Percentiles rank a stretch among this genome's conserved stretches.
These are phyloP conservation scores for Tachuris rubrigastra DNA, from an alignment of 2,113 vertebrate genomes.

Conservation along the genomic window DNA sequence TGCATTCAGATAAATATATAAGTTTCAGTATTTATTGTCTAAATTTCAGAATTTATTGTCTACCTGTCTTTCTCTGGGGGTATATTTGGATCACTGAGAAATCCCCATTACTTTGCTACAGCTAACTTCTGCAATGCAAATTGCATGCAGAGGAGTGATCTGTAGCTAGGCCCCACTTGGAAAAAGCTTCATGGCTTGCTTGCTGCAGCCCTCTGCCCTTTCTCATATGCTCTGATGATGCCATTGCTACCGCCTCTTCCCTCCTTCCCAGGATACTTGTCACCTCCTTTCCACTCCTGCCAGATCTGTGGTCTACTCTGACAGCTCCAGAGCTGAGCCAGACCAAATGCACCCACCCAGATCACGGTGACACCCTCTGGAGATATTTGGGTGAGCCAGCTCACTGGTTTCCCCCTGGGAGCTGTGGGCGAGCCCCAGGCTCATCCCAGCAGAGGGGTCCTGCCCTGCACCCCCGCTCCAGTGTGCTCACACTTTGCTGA, in stretches of 20 bases:
- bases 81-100: not conserved
- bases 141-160: not conserved
- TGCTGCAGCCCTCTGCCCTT: not conserved
- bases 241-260: not conserved
- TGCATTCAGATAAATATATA: not conserved
- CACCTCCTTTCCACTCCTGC: not conserved
- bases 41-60: not conserved
- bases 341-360: not conserved
- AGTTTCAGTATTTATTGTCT: not conserved
- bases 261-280: not conserved
- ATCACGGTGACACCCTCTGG: not conserved
- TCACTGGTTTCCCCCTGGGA: not conserved
- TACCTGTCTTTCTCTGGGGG: not conserved
- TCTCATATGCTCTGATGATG: not conserved
- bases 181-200: not conserved
- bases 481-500: not conserved
- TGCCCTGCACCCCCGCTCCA: not conserved
- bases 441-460: not conserved
- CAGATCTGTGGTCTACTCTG: not conserved
- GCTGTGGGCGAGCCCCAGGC: not conserved
- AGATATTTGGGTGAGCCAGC: not conserved
- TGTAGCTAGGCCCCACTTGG: not conserved
- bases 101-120: not conserved
- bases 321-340: not conserved
- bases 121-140: not conserved